Evolutionary conservation across 2,797 vertebrate genomes (phyloP).

Genomic region (Capromys pilorides): DNA sequence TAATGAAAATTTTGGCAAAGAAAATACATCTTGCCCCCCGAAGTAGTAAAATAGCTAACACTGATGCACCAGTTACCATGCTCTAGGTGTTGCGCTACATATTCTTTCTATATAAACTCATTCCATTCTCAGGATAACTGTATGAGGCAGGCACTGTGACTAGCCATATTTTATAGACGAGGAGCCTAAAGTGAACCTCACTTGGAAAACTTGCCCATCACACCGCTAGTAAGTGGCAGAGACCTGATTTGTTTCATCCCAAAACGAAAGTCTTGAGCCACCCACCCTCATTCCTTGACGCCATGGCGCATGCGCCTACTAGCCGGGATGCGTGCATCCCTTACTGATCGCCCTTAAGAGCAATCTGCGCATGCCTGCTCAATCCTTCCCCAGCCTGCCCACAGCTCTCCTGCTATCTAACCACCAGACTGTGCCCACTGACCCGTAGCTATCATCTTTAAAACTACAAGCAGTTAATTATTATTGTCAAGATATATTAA

Average conservation of each 20-base stretch:
- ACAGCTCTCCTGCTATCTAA: not conserved
- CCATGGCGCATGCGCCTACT: not conserved
- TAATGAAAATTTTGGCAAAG: conserved; percentile 1
- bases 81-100: not conserved
- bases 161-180: not conserved
- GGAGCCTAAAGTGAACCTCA: not conserved
- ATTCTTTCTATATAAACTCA: not conserved
- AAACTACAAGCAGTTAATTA: not conserved
- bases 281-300: not conserved
- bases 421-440: not conserved
- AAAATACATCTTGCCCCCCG: not conserved
- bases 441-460: not conserved
- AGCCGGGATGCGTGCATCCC: rapidly evolving
- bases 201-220: not conserved
- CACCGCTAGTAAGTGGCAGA: not conserved
- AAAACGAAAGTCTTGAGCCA: not conserved
- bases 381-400: not conserved
- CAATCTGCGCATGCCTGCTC: not conserved
- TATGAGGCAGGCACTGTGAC: not conserved
- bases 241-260: not conserved
- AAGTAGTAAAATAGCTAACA: not conserved
- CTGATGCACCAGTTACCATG: not conserved
- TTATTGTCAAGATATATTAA: not conserved
- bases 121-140: not conserved
- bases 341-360: not conserved